Evolutionary conservation across 2,113 vertebrate species (phyloP).

Genomic region (Kryptolebias marmoratus): DNA sequence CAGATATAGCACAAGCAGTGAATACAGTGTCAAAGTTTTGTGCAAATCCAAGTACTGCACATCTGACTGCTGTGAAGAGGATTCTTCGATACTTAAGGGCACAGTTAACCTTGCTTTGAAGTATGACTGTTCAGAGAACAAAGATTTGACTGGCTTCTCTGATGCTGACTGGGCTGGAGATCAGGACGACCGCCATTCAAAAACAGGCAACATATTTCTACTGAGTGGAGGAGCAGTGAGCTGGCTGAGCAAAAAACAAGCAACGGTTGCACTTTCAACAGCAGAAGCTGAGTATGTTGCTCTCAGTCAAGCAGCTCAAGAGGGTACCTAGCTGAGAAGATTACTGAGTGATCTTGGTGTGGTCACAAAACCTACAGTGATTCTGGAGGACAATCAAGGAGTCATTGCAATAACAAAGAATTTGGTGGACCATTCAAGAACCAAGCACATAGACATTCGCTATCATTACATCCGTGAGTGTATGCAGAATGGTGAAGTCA

Average conservation of each 20-base stretch:
- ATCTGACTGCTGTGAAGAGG: conserved; percentile 22
- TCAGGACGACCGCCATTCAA: neutral
- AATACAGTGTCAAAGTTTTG: neutral
- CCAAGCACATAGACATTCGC: neutral
- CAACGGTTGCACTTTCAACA: conserved; percentile 13
- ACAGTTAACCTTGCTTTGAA: conserved; percentile 10
- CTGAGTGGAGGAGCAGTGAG: conserved; percentile 1
- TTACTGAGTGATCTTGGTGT: neutral
- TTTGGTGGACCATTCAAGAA: neutral
- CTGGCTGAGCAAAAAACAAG: neutral
- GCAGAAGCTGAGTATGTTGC: conserved; percentile 8
- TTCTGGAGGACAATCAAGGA: conserved; percentile 4
- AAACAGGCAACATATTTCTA: neutral
- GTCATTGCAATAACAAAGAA: neutral
- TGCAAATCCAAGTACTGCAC: conserved; percentile 1
- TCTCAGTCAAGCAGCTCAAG: neutral
- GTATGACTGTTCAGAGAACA: neutral
- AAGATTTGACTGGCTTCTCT: conserved; percentile 1
- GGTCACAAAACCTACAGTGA: neutral
- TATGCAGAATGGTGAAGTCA: neutral
- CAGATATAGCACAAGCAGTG: neutral
- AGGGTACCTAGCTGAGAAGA: conserved; percentile 2
- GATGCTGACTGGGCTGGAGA: conserved; percentile 20
- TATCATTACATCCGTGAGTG: neutral
- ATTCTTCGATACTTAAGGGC: conserved; percentile 19